Evolutionary conservation across 1,140 invertebrate species (phyloP).

Genomic region (Lutraria rhynchaena): DNA sequence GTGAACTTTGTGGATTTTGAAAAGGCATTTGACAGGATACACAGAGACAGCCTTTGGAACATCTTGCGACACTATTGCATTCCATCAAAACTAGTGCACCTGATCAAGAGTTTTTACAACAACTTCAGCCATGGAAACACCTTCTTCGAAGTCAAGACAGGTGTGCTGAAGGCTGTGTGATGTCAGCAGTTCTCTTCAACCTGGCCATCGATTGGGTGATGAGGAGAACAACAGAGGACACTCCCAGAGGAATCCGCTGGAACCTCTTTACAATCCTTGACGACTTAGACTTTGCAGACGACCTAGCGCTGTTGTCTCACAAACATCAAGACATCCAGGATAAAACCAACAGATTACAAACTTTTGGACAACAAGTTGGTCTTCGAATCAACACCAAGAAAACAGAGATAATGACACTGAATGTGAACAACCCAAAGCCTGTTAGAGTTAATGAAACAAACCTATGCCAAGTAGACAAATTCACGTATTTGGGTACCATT

Average conservation of each 20-base stretch:
- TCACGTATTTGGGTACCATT: background rate
- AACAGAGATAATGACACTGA: constrained; percentile 56
- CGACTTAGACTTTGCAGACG: constrained; percentile 66
- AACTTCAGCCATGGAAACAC: too few species aligned
- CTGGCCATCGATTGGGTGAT: constrained; percentile 63
- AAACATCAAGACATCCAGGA: constrained; percentile 55
- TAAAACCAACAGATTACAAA: constrained; percentile 42
- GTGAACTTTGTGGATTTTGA: background rate
- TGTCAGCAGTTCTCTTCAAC: constrained; percentile 56
- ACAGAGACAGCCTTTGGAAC: background rate
- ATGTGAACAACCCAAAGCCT: background rate
- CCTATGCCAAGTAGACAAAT: background rate
- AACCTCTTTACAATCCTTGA: constrained; percentile 46
- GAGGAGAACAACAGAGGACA: constrained; percentile 49
- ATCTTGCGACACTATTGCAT: background rate
- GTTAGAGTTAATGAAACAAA: constrained; percentile 13
- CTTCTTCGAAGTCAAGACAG: too few species aligned
- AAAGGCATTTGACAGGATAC: background rate
- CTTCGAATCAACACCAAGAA: constrained; percentile 35
- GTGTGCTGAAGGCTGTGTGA: too few species aligned
- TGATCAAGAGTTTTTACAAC: too few species aligned
- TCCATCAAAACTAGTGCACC: too few species aligned
- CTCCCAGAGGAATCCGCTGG: constrained; percentile 55
- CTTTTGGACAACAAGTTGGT: constrained; percentile 4
- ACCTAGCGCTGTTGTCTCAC: constrained; percentile 53